These are phyloP conservation scores for Simalia tracyae DNA, from an alignment of 2,797 vertebrate genomes.

Conservation along the genomic window DNA sequence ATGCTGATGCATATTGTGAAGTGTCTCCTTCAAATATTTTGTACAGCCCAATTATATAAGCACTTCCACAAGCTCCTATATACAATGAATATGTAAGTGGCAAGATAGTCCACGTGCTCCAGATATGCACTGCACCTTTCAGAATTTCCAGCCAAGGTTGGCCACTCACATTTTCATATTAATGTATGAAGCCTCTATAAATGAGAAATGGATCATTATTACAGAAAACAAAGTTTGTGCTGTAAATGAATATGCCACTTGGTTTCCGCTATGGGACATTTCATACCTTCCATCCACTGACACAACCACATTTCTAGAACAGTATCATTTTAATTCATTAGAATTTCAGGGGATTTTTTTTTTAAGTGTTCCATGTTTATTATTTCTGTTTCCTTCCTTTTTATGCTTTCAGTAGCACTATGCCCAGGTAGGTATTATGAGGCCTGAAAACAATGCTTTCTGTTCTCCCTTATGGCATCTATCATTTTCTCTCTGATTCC, in stretches of 20 bases:
- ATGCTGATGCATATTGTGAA: background rate
- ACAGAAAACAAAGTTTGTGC: constrained; percentile 6
- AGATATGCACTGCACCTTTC: background rate
- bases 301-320: constrained; percentile 12
- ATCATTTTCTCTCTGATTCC: constrained; percentile 51
- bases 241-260: background rate
- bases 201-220: constrained; percentile 31
- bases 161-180: background rate
- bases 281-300: background rate
- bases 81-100: no score
- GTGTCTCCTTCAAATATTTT: background rate
- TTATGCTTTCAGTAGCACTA: constrained; percentile 77
- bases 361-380: constrained; percentile 67
- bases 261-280: constrained; percentile 20
- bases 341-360: constrained; percentile 45
- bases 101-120: no score
- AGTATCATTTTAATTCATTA: constrained; percentile 44
- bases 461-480: constrained; percentile 39
- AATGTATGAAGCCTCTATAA: background rate
- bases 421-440: constrained; percentile 83
- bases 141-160: background rate
- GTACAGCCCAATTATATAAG: background rate
- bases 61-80: background rate
- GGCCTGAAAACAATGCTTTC: constrained; percentile 59
- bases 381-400: constrained; percentile 66